phyloP scores from a whole-genome alignment of 2,888 invertebrate species.

The Papilio demoleus region DNA sequence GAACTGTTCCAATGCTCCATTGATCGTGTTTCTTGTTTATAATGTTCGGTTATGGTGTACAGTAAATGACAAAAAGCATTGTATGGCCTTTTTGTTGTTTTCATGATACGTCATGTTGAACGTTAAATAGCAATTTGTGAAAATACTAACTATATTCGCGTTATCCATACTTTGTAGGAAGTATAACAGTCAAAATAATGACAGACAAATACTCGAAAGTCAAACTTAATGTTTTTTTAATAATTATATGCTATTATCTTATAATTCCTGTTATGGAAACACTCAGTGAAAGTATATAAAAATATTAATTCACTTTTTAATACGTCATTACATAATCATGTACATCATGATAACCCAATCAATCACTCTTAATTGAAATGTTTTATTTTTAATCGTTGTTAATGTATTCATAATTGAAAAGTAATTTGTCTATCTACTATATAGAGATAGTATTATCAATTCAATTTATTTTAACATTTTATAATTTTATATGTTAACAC shows the following conservation, averaged over 20 bases:
- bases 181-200: too few species aligned
- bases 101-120: too few species aligned
- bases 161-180: too few species aligned
- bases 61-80: too few species aligned
- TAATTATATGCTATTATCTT: too few species aligned
- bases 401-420: conserved; percentile 31
- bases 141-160: too few species aligned
- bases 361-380: conserved; percentile 9
- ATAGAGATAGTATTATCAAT: conserved; percentile 22
- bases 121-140: too few species aligned
- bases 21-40: conserved; percentile 18
- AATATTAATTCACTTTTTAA: background rate
- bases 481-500: background rate
- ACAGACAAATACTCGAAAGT: too few species aligned
- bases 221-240: too few species aligned
- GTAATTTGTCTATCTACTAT: conserved; percentile 25
- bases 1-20: background rate
- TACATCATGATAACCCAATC: background rate
- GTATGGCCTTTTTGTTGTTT: too few species aligned
- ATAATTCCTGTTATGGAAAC: background rate
- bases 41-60: background rate
- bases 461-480: background rate
- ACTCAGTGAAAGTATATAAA: background rate
- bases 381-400: conserved; percentile 12
- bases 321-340: conserved; percentile 1